Conservation (phyloP, 2,113 vertebrate genomes). For the Notarius quadriscutis region DNA sequence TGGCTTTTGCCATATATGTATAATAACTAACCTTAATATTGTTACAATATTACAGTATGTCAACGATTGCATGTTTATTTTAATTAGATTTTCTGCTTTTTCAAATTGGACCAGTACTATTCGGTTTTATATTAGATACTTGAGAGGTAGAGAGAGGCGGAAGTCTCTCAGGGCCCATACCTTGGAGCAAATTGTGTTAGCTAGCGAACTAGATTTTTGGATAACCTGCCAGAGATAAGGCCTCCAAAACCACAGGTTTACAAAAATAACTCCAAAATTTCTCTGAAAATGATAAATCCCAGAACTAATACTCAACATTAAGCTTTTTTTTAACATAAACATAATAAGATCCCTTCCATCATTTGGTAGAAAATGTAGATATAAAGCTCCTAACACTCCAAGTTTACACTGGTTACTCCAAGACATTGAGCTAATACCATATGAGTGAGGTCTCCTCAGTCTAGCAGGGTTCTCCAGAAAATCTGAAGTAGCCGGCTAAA, state of each 20-base stretch:
- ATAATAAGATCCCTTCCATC: background rate
- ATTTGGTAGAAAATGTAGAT: background rate
- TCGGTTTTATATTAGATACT: background rate
- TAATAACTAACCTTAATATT: background rate
- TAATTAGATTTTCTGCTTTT: background rate
- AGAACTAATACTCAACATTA: background rate
- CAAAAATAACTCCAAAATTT: background rate
- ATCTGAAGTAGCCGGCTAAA: no score
- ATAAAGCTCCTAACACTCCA: background rate
- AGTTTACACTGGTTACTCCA: background rate
- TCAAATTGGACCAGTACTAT: background rate
- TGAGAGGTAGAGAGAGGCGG: background rate
- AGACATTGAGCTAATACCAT: background rate
- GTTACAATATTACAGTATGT: background rate
- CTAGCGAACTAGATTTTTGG: background rate
- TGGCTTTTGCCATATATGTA: background rate
- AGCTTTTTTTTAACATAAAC: background rate
- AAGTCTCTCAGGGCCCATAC: background rate
- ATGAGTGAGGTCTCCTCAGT: background rate
- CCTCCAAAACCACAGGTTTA: background rate
- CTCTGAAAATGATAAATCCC: background rate
- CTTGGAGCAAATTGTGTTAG: background rate
- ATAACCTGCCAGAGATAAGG: background rate
- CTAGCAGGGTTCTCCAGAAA: no score
- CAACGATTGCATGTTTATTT: background rate